Conservation (phyloP, 2,797 vertebrate species). For the Coccyzus lansbergi region DNA sequence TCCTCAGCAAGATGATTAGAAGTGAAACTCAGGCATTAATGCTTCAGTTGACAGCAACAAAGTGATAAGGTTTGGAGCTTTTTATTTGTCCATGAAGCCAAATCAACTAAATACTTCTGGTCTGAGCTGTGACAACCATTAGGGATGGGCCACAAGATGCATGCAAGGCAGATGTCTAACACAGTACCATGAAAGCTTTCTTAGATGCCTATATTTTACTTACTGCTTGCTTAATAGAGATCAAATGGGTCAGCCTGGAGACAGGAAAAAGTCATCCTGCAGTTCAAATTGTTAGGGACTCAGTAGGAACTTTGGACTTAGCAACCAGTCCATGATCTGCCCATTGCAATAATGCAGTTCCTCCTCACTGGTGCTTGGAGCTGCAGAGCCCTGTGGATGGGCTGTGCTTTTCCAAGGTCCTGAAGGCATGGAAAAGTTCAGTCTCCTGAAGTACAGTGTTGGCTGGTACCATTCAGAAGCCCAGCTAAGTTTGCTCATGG, state of each 20-base stretch:
- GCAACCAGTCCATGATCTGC: neutral
- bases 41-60: neutral
- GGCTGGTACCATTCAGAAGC: neutral
- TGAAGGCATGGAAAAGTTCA: neutral
- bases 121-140: neutral
- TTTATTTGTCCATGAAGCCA: neutral
- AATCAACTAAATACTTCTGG: neutral
- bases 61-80: neutral
- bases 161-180: neutral
- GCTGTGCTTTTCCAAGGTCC: neutral
- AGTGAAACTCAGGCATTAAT: neutral
- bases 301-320: neutral
- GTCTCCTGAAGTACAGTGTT: neutral
- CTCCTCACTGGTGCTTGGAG: neutral
- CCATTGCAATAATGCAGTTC: neutral
- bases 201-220: neutral
- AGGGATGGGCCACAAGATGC: neutral
- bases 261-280: neutral
- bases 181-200: neutral
- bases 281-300: neutral
- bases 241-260: neutral
- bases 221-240: neutral
- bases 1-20: neutral
- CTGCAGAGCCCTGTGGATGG: neutral
- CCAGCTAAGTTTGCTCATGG: neutral